Evolutionary conservation across 2,797 vertebrate species (phyloP).

Genomic region (Bradypodion ventrale): DNA sequence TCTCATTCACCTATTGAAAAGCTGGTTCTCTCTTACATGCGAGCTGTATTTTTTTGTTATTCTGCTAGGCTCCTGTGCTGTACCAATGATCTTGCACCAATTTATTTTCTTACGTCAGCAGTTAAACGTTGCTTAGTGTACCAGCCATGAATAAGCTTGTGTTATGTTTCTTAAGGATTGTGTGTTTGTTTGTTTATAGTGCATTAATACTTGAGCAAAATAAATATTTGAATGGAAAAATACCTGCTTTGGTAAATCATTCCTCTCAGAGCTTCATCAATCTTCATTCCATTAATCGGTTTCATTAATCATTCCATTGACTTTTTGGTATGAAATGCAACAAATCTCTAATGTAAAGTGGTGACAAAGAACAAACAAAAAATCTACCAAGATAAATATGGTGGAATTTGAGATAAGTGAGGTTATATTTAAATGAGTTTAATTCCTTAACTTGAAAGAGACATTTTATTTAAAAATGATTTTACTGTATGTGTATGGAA

Average conservation of each 20-base stretch:
- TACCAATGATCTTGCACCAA: not conserved
- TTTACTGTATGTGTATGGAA: not conserved
- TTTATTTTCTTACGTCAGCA: not conserved
- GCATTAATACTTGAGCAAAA: not conserved
- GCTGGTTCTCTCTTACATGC: not conserved
- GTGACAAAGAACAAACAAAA: not conserved
- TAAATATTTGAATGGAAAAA: not conserved
- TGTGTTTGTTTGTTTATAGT: not conserved
- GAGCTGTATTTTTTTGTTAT: not conserved
- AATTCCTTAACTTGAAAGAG: not conserved
- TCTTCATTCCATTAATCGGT: not conserved
- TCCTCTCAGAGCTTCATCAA: not conserved
- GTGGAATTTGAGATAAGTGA: not conserved
- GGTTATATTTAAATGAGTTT: not conserved
- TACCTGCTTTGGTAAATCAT: not conserved
- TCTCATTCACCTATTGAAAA: not conserved
- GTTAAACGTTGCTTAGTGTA: not conserved
- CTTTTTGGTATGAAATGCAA: not conserved
- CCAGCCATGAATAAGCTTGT: not conserved
- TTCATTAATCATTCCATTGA: not conserved
- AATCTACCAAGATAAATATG: not conserved
- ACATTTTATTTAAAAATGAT: not conserved
- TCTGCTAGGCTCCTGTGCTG: not conserved
- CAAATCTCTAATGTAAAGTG: not conserved
- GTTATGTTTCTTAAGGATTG: not conserved